Evolutionary conservation across 2,797 vertebrate genomes (phyloP), one percentile per base, ranked within the genome.

Genomic region (Tarsius wallacei): DNA sequence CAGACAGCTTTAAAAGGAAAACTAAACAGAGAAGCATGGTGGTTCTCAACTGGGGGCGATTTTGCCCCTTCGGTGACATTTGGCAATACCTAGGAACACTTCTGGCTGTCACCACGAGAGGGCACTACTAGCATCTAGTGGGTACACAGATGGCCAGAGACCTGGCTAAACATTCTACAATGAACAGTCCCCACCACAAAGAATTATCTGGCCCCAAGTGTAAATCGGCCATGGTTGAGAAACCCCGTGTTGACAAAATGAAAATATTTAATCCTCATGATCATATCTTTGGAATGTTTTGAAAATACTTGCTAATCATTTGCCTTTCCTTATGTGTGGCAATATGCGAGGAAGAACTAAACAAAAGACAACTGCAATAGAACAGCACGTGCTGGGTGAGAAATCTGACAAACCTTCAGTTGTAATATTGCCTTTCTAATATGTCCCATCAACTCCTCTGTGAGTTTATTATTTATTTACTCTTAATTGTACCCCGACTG

Each of bases 291-390:
- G 33, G 61, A 93, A 33, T 66, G 6, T 57, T 84, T 61, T 5
- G 24, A 94, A 94, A 87, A 64, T 78, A 53, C 68, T 64, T 84
- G 55, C 28, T 71, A 26, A 64, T 94, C 77, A 61, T 70, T 78
- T 64, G 51, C 22, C 42, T 42, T 42, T 42, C 42, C 42, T 83
- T 78, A 14, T 19, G 66, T 59, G 28, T 61, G 36, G 51, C 47
- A 86, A 49, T 59, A 42, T 57, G 51, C 19, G 77, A 53, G 49
- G 53, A 90, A 82, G 51, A 74, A 64, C 5, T 14, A 84, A 84
- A 76, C 22, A 90, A 68, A 76, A 42, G 49, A 70, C 33, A 53
- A 55, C 33, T 16, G 17, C 36, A 63, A 71, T 19, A 92, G 76
- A 85, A 57, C 2, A 66, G 26, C 57, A 31, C 63, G 73, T 33